Base-by-base conservation (phyloP, 2,113 vertebrate species). In the Himantopus leucocephalus region DNA sequence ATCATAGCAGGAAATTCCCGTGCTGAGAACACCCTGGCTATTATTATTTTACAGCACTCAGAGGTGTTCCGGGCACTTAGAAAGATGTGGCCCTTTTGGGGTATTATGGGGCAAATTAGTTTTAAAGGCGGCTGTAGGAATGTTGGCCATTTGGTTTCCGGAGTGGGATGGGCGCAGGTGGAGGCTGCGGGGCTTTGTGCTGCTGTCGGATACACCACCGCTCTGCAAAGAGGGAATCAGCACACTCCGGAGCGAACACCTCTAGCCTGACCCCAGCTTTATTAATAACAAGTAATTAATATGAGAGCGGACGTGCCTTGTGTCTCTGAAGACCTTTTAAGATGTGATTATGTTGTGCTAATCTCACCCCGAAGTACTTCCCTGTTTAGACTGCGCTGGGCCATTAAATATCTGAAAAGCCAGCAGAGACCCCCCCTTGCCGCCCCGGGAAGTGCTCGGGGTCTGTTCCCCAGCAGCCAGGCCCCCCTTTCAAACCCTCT, bases 291-390 rank as follows among this genome's bases (percentile, higher is more conserved):
- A 89, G 81, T 91, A 95, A 97, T 95, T 91, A 97, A 97, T 94
- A 95, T 47, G 84, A 94, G 55, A 94, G 86, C 77, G 58, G 96
- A 92, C 29, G 26, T 94, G 86, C 84, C 91, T 94, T 92, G 84
- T 94, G 92, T 94, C 97, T 96, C 96, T 23, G 60, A 97, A 96
- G 94, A 92, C 95, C 97, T 95, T 96, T 97, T 95, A 97, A 94
- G 86, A 97, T 89, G 92, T 94, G 95, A 95, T 97, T 97, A 96
- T 97, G 95, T 97, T 96, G 95, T 96, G 94, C 92, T 96, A 95
- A 96, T 97, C 97, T 96, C 83, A 82, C 84, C 81, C 77, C 37
- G 26, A 84, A 94, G 91, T 94, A 94, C 96, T 95, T 93, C 95
- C 86, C 89, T 94, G 89, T 94, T 97, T 94, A 91, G 94, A 87